Conservation (phyloP, 2,113 vertebrate genomes). For the Chloebia gouldiae region DNA sequence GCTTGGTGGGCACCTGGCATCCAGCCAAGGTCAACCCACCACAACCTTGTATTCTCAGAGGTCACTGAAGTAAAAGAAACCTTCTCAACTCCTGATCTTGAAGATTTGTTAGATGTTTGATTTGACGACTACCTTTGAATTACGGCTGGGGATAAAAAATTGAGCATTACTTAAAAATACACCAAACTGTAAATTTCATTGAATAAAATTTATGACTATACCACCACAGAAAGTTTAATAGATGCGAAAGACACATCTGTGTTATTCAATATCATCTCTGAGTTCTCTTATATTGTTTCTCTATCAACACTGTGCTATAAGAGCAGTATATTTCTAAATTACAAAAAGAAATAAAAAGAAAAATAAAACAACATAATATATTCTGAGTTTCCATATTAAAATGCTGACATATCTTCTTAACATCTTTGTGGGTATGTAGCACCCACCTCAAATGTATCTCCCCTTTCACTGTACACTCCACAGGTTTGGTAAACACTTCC, state of each 20-base stretch:
- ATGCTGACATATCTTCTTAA: not conserved
- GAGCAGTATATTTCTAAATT: not conserved
- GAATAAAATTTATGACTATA: not conserved
- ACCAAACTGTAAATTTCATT: not conserved
- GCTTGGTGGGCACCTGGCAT: no score
- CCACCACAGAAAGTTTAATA: not conserved
- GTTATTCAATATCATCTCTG: not conserved
- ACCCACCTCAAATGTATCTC: not conserved
- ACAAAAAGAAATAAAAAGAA: not conserved
- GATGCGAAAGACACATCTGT: not conserved
- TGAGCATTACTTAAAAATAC: not conserved
- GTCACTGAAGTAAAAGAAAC: not conserved
- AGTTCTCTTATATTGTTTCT: not conserved
- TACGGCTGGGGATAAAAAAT: not conserved
- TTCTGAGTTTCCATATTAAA: not conserved
- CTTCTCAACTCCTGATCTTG: not conserved
- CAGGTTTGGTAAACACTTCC: not conserved
- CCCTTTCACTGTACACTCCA: not conserved
- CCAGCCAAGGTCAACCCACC: not conserved
- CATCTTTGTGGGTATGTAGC: not conserved
- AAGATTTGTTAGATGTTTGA: not conserved
- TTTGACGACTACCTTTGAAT: not conserved
- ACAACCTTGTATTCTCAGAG: not conserved
- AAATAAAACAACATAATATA: not conserved
- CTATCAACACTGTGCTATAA: not conserved